Evolutionary conservation across 2,888 invertebrate genomes (phyloP).

Genomic region (Parthenolecanium corni): DNA sequence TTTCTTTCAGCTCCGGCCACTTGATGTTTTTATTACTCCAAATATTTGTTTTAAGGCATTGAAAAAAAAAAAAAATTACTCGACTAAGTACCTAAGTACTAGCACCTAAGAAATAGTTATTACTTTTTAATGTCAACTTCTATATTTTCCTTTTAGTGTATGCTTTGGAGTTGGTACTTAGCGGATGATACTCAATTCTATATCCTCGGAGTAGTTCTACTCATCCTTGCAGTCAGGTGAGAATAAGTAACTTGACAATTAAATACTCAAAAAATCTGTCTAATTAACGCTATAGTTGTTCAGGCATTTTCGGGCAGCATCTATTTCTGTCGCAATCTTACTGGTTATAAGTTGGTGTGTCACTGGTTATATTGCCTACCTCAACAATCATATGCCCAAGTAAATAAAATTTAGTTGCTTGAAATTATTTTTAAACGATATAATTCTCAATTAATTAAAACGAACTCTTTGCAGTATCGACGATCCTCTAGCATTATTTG

Average conservation of each 20-base stretch:
- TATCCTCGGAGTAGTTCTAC: slow-evolving; percentile 64
- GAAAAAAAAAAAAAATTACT: too few relatives aligned
- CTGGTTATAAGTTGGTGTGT: slow-evolving; percentile 66
- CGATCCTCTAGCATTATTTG: slow-evolving; percentile 72
- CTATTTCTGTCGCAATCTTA: slow-evolving; percentile 51
- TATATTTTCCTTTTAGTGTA: slow-evolving; percentile 49
- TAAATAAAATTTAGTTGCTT: slow-evolving; percentile 31
- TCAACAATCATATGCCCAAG: slow-evolving; percentile 62
- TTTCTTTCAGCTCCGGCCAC: too few relatives aligned
- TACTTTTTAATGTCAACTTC: too few relatives aligned
- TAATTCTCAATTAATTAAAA: not conserved
- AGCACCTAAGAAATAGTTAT: too few relatives aligned
- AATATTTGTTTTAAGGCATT: not conserved
- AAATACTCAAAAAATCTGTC: not conserved
- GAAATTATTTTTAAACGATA: too few relatives aligned
- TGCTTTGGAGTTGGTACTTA: slow-evolving; percentile 85
- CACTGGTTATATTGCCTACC: slow-evolving; percentile 68
- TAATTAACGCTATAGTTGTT: slow-evolving; percentile 30
- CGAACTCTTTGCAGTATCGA: slow-evolving; percentile 44
- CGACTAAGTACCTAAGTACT: too few relatives aligned
- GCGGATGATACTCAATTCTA: slow-evolving; percentile 82
- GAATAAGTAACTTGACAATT: slow-evolving; percentile 20
- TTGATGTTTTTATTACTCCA: not conserved
- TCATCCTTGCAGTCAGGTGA: slow-evolving; percentile 62
- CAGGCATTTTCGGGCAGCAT: slow-evolving; percentile 67